A percentile compares a stretch with the other conserved stretches of the same genome.
These are phyloP conservation scores for Psophia crepitans DNA, from an alignment of 2,113 vertebrate genomes.

Conservation along the genomic window DNA sequence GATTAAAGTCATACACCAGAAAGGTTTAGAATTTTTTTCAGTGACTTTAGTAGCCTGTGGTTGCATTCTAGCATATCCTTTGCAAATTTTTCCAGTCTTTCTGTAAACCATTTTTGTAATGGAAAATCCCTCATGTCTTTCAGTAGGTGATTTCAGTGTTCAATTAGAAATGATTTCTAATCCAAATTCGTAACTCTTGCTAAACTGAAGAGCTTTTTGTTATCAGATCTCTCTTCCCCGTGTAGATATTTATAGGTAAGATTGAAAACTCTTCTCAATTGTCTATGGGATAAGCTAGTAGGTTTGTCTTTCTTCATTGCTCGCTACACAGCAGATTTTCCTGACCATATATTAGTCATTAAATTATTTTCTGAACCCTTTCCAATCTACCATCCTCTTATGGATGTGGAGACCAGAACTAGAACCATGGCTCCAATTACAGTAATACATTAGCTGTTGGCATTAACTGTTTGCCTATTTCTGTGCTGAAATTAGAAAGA, in stretches of 20 bases:
- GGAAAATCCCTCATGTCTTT: neutral
- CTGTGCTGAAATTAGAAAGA: neutral
- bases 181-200: neutral
- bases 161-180: neutral
- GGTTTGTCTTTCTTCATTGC: neutral
- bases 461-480: neutral
- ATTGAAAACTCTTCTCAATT: neutral
- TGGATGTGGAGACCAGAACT: neutral
- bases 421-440: neutral
- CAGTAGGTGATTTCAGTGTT: neutral
- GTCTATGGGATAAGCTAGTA: neutral
- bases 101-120: neutral
- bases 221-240: neutral
- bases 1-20: conserved; percentile 10
- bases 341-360: neutral
- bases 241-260: neutral
- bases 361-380: neutral
- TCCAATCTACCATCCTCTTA: neutral
- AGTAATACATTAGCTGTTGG: neutral
- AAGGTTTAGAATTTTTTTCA: neutral
- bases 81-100: conserved; percentile 1
- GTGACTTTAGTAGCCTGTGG: neutral
- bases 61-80: neutral
- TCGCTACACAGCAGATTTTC: neutral
- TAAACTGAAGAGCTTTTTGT: neutral